phyloP scores from a whole-genome alignment of 2,888 invertebrate genomes.

The Drosophila macrothrix region DNA sequence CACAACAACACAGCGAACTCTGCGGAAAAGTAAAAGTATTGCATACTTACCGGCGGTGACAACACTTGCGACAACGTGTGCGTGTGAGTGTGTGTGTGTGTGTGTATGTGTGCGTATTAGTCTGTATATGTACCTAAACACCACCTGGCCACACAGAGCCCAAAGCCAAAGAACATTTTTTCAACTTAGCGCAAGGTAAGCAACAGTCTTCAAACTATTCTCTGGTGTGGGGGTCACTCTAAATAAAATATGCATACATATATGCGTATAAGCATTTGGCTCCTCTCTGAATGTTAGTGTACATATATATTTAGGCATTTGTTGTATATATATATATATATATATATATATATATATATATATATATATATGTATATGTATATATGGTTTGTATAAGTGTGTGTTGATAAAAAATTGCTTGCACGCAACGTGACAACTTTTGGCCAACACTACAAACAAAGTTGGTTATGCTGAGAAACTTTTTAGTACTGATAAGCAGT shows the following conservation, averaged over 20 bases:
- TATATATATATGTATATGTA: constrained; percentile 25
- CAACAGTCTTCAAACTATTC: constrained; percentile 38
- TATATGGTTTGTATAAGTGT: constrained; percentile 37
- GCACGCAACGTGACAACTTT: constrained; percentile 53
- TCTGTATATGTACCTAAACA: constrained; percentile 25
- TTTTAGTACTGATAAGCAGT: constrained; percentile 54
- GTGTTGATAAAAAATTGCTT: constrained; percentile 46
- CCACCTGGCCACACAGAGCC: constrained; percentile 34
- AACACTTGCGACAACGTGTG: constrained; percentile 21
- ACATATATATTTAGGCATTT: constrained; percentile 27
- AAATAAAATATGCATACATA: constrained; percentile 3
- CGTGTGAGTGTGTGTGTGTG: constrained; percentile 1
- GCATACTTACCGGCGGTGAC: constrained; percentile 65
- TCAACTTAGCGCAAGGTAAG: constrained; percentile 48
- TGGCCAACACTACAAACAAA: constrained; percentile 55
- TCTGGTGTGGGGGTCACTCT: neutral
- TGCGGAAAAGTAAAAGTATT: constrained; percentile 64
- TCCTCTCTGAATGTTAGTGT: neutral
- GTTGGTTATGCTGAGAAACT: constrained; percentile 53
- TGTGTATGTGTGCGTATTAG: neutral
- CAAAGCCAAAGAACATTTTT: constrained; percentile 43
- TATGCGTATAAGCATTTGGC: constrained; percentile 33
- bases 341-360: constrained; percentile 9
- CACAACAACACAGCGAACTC: constrained; percentile 10
- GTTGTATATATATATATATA: constrained; percentile 18